A percentile compares a stretch with the other conserved stretches of the same genome.
Conservation (phyloP, 1,140 invertebrate species). For the Drosophila pallidifrons region DNA sequence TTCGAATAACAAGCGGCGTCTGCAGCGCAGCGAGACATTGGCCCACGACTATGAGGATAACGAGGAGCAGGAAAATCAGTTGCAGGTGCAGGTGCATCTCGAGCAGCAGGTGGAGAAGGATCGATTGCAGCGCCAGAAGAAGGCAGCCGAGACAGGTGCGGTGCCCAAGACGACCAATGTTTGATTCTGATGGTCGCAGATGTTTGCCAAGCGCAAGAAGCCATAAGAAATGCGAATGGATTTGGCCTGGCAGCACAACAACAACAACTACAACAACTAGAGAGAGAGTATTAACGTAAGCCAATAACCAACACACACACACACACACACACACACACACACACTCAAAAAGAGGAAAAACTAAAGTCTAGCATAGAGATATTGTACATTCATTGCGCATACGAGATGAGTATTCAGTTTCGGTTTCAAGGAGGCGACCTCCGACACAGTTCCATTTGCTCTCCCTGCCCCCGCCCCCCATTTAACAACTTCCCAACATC, state of each 20-base stretch:
- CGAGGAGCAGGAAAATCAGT: constrained; percentile 51
- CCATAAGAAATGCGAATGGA: constrained; percentile 5
- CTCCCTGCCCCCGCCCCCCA: not conserved
- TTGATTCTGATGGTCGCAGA: constrained; percentile 78
- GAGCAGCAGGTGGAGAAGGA: constrained; percentile 17
- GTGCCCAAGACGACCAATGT: constrained; percentile 66
- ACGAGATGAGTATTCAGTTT: constrained; percentile 58
- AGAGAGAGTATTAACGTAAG: constrained; percentile 13
- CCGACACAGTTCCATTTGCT: constrained; percentile 4
- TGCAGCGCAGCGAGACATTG: constrained; percentile 76
- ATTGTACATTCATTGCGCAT: constrained; percentile 38
- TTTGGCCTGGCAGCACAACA: too few species aligned
- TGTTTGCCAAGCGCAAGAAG: constrained; percentile 74
- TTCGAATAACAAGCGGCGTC: constrained; percentile 48
- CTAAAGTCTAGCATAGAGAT: constrained; percentile 6
- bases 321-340: too few species aligned
- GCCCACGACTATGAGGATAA: constrained; percentile 68
- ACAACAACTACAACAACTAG: not conserved
- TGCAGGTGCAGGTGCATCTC: constrained; percentile 63
- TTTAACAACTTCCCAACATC: not conserved
- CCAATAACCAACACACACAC: too few species aligned
- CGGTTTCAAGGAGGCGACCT: constrained; percentile 59
- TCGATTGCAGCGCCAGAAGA: constrained; percentile 1
- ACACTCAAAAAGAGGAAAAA: not conserved
- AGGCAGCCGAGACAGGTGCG: constrained; percentile 48